Evolutionary conservation across 2,113 vertebrate genomes (phyloP), one percentile per base, ranked within the genome.

Genomic region (Sturnus vulgaris): DNA sequence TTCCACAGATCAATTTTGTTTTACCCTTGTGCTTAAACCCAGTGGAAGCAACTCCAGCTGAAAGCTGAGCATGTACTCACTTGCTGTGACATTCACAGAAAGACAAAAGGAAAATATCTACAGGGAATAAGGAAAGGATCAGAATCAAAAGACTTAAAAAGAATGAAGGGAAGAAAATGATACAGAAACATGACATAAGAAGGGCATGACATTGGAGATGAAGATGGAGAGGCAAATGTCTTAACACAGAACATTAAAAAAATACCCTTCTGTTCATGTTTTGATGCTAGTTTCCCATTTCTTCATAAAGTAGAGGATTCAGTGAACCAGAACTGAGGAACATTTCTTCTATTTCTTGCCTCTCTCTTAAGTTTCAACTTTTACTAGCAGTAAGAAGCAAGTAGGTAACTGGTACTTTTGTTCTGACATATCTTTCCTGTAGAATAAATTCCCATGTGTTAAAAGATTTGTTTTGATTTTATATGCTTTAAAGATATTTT

Each of bases 401-500:
- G 63, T 40, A 88, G 44, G 31, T 82, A 84, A 60, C 69, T 25
- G 12, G 39, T 61, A 31, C 52, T 39, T 91, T 83, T 78, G 49
- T 94, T 88, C 70, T 90, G 83, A 68, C 80, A 79, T 60, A 59
- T 90, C 39, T 13, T 69, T 53, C 44, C 49, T 75, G 73, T 53
- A 81, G 61, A 93, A 90, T 76, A 72, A 93, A 92, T 79, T 86
- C 92, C n/a, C 84, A 47, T 70, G 82, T 85, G 66, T 53, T 72
- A 75, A 92, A 82, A 88, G 86, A 93, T 92, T 88, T 87, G 27
- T 96, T 97, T 97, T 97, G 94, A 97, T 98, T 97, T 97, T 95
- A 97, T 96, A 93, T 73, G 84, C 96, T 98, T 97, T 97, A 96
- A 97, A 97, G 97, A 97, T 97, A 97, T 97, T 98, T 97, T 97